Evolutionary conservation across 1,140 invertebrate species (phyloP).

Genomic region (Medauroidea extradentata): DNA sequence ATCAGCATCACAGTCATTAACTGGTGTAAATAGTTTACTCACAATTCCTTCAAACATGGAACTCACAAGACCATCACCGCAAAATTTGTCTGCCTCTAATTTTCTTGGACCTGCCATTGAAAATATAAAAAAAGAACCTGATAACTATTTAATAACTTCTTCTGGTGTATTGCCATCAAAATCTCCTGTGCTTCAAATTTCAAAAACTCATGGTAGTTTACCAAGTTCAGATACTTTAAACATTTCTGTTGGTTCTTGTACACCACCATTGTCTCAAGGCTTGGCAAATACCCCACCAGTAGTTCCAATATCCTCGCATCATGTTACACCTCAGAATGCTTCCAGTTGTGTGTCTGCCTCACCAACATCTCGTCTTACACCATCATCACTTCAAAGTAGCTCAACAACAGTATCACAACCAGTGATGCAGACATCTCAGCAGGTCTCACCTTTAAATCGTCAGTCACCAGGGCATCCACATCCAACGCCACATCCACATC

Average conservation of each 20-base stretch:
- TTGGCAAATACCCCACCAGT: neutral
- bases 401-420: conserved; percentile 61
- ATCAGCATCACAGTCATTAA: conserved; percentile 33
- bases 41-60: neutral
- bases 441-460: conserved; percentile 50
- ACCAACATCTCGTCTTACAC: conserved; percentile 51
- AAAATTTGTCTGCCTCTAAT: neutral
- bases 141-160: conserved; percentile 28
- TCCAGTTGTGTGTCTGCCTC: conserved; percentile 35
- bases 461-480: conserved; percentile 50
- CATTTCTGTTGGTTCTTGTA: conserved; percentile 20
- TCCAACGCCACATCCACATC: conserved; percentile 16
- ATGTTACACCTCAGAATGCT: conserved; percentile 39
- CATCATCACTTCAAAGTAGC: conserved; percentile 38
- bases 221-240: too few relatives aligned
- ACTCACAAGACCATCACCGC: neutral
- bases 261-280: conserved; percentile 20
- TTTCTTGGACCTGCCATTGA: conserved; percentile 41
- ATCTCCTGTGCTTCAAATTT: conserved; percentile 30
- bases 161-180: conserved; percentile 42
- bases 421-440: conserved; percentile 63
- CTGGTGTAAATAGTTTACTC: conserved; percentile 4
- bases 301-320: conserved; percentile 29
- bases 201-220: too few relatives aligned
- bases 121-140: conserved; percentile 71